phyloP scores from a whole-genome alignment of 2,797 vertebrate species.

The Setipinna tenuifilis region DNA sequence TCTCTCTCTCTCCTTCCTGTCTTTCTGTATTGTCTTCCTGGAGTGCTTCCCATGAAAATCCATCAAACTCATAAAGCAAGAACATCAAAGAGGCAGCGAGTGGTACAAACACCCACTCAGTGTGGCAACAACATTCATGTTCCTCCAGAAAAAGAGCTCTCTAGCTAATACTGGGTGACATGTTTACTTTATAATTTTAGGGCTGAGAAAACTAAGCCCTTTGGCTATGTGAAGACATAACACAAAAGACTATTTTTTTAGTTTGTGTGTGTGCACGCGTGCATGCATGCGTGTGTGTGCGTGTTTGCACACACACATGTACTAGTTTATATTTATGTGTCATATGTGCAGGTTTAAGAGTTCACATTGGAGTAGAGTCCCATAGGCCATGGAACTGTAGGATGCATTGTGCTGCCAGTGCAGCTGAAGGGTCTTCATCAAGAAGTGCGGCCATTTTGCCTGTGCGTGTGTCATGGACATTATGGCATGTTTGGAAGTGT shows the following conservation, averaged over 20 bases:
- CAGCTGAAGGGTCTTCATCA: no score
- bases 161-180: not conserved
- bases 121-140: not conserved
- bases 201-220: not conserved
- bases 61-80: not conserved
- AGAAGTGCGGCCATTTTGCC: no score
- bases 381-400: no score
- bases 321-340: no score
- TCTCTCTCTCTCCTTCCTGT: not conserved
- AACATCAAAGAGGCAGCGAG: constrained; percentile 13
- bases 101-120: constrained; percentile 13
- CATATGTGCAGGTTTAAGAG: no score
- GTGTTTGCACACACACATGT: no score
- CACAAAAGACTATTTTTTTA: not conserved
- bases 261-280: not conserved
- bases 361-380: no score
- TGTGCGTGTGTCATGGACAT: no score
- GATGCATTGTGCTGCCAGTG: no score
- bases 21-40: not conserved
- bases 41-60: constrained; percentile 4
- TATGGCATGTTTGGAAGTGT: no score
- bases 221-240: not conserved
- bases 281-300: not conserved
- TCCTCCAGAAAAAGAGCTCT: constrained; percentile 1
- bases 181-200: not conserved